A percentile compares a stretch with the other conserved stretches of the same genome.
These are phyloP conservation scores for Avahi laniger DNA, from an alignment of 2,797 vertebrate genomes.

Conservation along the genomic window DNA sequence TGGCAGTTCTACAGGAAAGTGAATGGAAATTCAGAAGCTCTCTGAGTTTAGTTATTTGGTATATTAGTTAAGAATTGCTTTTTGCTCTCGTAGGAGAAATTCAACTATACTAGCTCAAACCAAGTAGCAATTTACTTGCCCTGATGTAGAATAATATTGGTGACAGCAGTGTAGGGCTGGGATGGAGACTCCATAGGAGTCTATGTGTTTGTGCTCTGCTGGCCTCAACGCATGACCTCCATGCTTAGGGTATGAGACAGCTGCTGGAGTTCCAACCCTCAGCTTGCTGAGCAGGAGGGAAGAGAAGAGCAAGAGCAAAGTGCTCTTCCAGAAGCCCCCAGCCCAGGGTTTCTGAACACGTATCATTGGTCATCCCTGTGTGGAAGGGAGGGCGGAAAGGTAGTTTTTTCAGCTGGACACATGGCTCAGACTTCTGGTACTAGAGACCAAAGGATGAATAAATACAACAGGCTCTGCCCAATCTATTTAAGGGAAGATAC, in stretches of 20 bases:
- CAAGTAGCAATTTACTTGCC: not conserved
- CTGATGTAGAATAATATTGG: not conserved
- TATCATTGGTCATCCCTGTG: no score
- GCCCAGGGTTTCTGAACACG: not conserved
- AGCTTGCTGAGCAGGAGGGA: not conserved
- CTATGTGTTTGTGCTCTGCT: not conserved
- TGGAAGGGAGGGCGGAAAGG: not conserved
- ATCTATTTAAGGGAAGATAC: not conserved
- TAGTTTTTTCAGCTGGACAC: not conserved
- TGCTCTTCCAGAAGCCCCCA: not conserved
- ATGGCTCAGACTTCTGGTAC: not conserved
- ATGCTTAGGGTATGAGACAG: not conserved
- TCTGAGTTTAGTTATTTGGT: not conserved
- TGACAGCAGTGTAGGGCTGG: not conserved
- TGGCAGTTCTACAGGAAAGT: not conserved
- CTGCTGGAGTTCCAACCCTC: not conserved
- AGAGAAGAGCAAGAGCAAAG: not conserved
- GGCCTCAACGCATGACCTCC: not conserved
- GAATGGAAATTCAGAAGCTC: not conserved
- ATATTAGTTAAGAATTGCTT: not conserved
- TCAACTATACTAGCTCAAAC: not conserved
- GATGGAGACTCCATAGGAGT: not conserved
- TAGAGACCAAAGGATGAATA: not conserved
- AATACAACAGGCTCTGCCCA: not conserved
- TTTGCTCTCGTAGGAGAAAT: not conserved